Evolutionary conservation across 1,140 invertebrate species (phyloP).

Genomic region (Mizuhopecten yessoensis): DNA sequence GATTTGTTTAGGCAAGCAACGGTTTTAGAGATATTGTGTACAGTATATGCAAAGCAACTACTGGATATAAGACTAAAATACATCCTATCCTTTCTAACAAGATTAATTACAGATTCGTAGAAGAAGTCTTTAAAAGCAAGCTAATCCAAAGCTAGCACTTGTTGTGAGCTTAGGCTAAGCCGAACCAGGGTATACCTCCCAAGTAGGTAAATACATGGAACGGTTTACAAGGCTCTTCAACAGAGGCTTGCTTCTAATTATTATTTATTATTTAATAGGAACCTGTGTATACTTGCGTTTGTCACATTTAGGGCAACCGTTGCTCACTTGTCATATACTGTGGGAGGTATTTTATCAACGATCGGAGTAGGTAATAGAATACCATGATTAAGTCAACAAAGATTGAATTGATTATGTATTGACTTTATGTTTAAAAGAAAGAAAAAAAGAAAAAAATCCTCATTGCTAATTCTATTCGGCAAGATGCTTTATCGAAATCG

Average conservation of each 20-base stretch:
- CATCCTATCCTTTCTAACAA: too few relatives aligned
- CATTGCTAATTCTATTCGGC: background rate
- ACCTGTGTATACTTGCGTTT: background rate
- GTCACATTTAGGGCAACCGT: background rate
- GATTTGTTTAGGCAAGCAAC: too few relatives aligned
- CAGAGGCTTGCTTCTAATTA: background rate
- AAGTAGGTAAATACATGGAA: background rate
- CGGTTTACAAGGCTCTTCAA: too few relatives aligned
- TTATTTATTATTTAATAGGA: background rate
- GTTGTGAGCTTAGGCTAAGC: too few relatives aligned
- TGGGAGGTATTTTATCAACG: background rate
- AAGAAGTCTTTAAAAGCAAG: too few relatives aligned
- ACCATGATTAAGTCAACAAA: conserved; percentile 1
- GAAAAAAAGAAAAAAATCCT: background rate
- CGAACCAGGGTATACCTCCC: background rate
- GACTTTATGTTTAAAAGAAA: background rate
- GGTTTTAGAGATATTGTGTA: too few relatives aligned
- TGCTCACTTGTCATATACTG: background rate
- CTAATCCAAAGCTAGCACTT: too few relatives aligned
- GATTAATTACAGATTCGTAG: too few relatives aligned
- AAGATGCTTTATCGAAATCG: conserved; percentile 15
- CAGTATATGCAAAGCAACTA: too few relatives aligned
- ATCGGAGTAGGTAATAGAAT: background rate
- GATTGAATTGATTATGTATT: conserved; percentile 2
- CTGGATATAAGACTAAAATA: too few relatives aligned